Evolutionary conservation across 2,888 invertebrate genomes (phyloP).

Genomic region (Amblyjoppa fuscipennis): DNA sequence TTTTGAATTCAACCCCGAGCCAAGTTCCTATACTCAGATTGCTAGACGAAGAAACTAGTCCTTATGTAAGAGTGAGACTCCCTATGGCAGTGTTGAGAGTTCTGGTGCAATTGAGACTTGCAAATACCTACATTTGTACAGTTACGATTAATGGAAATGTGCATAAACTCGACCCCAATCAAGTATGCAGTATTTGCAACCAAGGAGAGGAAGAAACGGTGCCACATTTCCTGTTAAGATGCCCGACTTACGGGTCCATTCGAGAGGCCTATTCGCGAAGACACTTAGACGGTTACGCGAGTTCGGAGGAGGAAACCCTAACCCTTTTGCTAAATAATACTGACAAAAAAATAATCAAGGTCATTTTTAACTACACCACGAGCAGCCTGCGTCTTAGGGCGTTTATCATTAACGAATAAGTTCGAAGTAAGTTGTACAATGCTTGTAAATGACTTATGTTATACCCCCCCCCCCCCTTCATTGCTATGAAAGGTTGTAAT

Average conservation of each 20-base stretch:
- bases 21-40: not conserved
- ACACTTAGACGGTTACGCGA: not conserved
- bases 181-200: not conserved
- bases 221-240: not conserved
- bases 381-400: not conserved
- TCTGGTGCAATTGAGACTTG: slow-evolving; percentile 1
- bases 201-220: not conserved
- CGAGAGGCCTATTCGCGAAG: not conserved
- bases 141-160: not conserved
- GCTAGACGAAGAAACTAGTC: not conserved
- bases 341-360: not conserved
- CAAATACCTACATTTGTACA: not conserved
- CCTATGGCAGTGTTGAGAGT: slow-evolving; percentile 15
- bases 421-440: not conserved
- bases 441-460: not conserved
- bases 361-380: not conserved
- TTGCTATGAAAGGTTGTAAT: not conserved
- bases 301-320: not conserved
- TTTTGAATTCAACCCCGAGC: too few relatives aligned
- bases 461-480: not conserved
- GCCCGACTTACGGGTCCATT: not conserved
- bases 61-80: not conserved
- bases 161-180: not conserved
- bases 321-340: not conserved
- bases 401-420: not conserved